These are phyloP conservation scores for Melipona beecheii DNA, from an alignment of 2,888 invertebrate species.

Conservation along the genomic window DNA sequence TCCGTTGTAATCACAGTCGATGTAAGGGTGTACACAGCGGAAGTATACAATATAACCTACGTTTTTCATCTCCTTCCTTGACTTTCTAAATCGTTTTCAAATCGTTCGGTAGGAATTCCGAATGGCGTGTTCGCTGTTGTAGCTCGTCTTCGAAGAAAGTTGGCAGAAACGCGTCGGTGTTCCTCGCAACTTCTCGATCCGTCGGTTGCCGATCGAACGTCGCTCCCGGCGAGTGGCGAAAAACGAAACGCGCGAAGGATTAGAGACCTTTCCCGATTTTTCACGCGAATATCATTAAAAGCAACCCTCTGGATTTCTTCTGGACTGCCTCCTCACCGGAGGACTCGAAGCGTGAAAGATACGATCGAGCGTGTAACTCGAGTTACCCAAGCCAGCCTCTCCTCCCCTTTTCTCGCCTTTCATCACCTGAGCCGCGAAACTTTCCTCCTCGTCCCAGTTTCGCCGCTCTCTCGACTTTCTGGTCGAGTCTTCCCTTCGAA, in stretches of 20 bases:
- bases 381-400: conserved; percentile 5
- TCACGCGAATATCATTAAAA: conserved; percentile 18
- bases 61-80: not conserved
- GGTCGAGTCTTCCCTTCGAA: not conserved
- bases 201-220: conserved; percentile 1
- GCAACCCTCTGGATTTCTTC: not conserved
- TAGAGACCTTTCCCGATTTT: conserved; percentile 4
- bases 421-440: not conserved
- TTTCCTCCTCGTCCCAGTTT: conserved; percentile 9
- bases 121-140: not conserved
- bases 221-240: not conserved
- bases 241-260: not conserved
- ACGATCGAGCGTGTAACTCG: conserved; percentile 32
- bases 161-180: not conserved
- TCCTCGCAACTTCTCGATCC: not conserved
- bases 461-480: not conserved
- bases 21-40: conserved; percentile 68
- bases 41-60: conserved; percentile 47
- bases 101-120: not conserved
- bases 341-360: not conserved
- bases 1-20: conserved; percentile 79
- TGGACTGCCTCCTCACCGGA: not conserved
- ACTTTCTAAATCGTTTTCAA: not conserved
- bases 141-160: not conserved
- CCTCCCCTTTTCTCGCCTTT: not conserved